Evolutionary conservation across 1,140 invertebrate species (phyloP).

Genomic region (Drosophila sp.): DNA sequence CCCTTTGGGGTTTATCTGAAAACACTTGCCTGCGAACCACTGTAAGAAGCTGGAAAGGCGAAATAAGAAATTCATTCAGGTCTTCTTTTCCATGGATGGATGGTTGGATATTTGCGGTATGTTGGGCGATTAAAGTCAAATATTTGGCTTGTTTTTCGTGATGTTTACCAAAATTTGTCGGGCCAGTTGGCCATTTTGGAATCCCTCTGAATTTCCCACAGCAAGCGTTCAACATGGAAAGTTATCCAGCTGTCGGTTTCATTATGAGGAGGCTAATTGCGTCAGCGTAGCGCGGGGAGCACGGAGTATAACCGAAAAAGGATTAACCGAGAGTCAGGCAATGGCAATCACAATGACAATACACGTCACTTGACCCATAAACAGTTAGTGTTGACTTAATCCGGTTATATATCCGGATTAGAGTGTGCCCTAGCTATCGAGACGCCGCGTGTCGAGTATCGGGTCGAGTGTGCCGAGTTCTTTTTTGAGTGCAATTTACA

Average conservation of each 20-base stretch:
- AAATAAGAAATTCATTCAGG: constrained; percentile 52
- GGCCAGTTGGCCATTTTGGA: constrained; percentile 62
- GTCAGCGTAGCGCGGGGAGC: constrained; percentile 1
- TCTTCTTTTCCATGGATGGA: constrained; percentile 26
- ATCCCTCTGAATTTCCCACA: constrained; percentile 57
- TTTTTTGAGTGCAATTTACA: constrained; percentile 29
- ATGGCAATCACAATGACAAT: constrained; percentile 1
- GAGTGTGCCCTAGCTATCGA: constrained; percentile 17
- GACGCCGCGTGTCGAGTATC: neutral
- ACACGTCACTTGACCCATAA: constrained; percentile 55
- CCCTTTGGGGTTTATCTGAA: no score
- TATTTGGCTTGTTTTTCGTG: constrained; percentile 48
- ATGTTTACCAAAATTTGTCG: constrained; percentile 37
- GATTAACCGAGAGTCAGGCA: constrained; percentile 50
- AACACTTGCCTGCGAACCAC: neutral
- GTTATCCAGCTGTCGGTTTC: constrained; percentile 64
- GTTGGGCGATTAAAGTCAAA: constrained; percentile 61
- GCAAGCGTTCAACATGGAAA: constrained; percentile 18
- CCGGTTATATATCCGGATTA: constrained; percentile 70
- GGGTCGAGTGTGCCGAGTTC: neutral
- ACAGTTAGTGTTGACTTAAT: constrained; percentile 61
- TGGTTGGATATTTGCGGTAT: neutral
- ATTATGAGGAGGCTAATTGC: constrained; percentile 69
- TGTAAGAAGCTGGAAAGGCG: constrained; percentile 13
- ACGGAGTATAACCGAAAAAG: constrained; percentile 21